A percentile compares a stretch with the other conserved stretches of the same genome.
phyloP scores from a whole-genome alignment of 2,797 vertebrate genomes.

The Labeo calbasu region DNA sequence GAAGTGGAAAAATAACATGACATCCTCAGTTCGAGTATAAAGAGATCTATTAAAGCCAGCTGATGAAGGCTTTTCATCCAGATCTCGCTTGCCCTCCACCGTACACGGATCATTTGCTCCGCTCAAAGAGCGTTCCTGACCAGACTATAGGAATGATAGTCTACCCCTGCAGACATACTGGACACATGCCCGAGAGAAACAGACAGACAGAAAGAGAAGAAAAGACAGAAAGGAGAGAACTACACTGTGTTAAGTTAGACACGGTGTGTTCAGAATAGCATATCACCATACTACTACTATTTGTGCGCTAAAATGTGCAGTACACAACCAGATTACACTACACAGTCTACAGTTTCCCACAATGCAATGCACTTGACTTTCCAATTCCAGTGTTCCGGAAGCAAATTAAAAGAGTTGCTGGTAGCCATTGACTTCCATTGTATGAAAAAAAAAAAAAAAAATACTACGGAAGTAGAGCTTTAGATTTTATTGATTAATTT shows the following conservation, averaged over 20 bases:
- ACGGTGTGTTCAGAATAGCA: neutral
- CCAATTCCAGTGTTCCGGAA: neutral
- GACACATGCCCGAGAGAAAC: slow-evolving; percentile 13
- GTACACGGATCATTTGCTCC: slow-evolving; percentile 44
- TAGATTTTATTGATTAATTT: too few relatives aligned
- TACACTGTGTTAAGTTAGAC: neutral
- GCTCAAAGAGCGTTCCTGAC: slow-evolving; percentile 42
- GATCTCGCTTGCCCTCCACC: slow-evolving; percentile 38
- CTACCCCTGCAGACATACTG: slow-evolving; percentile 44
- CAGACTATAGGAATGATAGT: slow-evolving; percentile 37
- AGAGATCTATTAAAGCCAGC: slow-evolving; percentile 51
- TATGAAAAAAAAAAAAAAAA: neutral
- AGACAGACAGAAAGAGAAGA: slow-evolving; percentile 6
- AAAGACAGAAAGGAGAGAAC: slow-evolving; percentile 1
- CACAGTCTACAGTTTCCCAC: neutral
- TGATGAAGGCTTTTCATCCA: slow-evolving; percentile 45
- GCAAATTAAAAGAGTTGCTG: neutral
- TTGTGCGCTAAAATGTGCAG: neutral
- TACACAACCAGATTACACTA: neutral
- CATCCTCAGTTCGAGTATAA: slow-evolving; percentile 51
- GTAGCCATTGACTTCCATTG: neutral
- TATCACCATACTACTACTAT: neutral
- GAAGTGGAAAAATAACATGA: slow-evolving; percentile 53
- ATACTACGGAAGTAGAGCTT: neutral
- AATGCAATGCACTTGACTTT: neutral